Evolutionary conservation across 2,797 vertebrate genomes (phyloP).

Genomic region (Sebastes minor): DNA sequence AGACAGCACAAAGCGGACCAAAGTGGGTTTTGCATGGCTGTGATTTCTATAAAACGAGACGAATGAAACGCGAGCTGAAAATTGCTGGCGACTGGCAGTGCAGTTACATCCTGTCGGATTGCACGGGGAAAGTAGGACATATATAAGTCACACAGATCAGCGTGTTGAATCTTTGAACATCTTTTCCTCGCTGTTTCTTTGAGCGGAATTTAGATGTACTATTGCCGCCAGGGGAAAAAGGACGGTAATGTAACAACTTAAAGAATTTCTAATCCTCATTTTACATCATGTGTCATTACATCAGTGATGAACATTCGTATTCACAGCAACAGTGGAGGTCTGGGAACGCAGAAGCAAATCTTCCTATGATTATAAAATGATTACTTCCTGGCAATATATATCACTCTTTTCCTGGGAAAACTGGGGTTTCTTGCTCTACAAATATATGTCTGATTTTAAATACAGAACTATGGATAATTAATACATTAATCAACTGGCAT

Average conservation of each 20-base stretch:
- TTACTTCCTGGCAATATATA: neutral
- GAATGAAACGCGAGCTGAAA: conserved; percentile 26
- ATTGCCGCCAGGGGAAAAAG: neutral
- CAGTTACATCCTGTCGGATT: conserved; percentile 8
- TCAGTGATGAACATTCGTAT: neutral
- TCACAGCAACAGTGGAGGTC: neutral
- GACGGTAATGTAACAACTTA: neutral
- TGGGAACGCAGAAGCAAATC: neutral
- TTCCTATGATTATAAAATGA: neutral
- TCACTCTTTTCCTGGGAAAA: neutral
- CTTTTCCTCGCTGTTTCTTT: neutral
- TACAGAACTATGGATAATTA: neutral
- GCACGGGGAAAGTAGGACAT: conserved; percentile 9
- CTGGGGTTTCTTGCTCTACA: neutral
- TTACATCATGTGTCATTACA: neutral
- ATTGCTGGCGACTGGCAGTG: neutral
- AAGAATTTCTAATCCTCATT: conserved; percentile 19
- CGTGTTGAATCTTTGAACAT: conserved; percentile 3
- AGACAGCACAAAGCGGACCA: conserved; percentile 45
- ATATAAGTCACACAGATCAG: conserved; percentile 25
- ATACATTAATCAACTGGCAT: neutral
- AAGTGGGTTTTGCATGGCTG: conserved; percentile 25
- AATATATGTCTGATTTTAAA: neutral
- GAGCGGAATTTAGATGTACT: conserved; percentile 5
- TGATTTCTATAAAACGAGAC: conserved; percentile 45